Conservation (phyloP, 1,140 invertebrate genomes). For the Pectinophora gossypiella region DNA sequence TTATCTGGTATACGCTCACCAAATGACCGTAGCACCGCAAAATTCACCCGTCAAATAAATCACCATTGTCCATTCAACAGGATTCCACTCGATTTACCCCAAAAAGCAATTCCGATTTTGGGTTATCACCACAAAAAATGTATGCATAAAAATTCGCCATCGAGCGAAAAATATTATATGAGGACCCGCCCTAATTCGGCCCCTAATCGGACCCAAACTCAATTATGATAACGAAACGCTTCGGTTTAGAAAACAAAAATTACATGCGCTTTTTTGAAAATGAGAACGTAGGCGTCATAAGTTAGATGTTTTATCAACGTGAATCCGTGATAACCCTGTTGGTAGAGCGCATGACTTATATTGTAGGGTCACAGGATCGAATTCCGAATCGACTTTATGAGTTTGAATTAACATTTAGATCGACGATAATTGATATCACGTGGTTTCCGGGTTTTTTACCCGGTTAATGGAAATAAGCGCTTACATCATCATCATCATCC, state of each 20-base stretch:
- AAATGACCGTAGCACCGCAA: not conserved
- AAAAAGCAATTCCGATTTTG: not conserved
- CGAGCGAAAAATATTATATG: not conserved
- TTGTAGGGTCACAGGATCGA: too few species aligned
- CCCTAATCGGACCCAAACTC: not conserved
- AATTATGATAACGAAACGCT: not conserved
- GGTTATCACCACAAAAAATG: not conserved
- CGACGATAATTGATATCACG: too few species aligned
- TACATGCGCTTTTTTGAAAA: too few species aligned
- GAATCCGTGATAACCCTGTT: too few species aligned
- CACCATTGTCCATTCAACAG: not conserved
- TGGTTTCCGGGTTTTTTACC: too few species aligned
- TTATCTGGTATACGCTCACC: not conserved
- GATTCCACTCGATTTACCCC: constrained; percentile 1
- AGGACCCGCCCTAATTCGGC: not conserved
- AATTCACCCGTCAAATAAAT: not conserved
- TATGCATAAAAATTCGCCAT: not conserved
- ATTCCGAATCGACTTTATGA: too few species aligned
- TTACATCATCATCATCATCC: too few species aligned
- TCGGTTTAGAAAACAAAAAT: not conserved
- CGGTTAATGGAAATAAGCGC: too few species aligned
- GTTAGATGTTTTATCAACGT: too few species aligned
- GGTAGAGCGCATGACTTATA: too few species aligned
- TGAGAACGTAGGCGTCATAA: too few species aligned
- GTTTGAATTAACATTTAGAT: too few species aligned